phyloP scores from a whole-genome alignment of 2,888 invertebrate species.

The Achlya flavicornis region DNA sequence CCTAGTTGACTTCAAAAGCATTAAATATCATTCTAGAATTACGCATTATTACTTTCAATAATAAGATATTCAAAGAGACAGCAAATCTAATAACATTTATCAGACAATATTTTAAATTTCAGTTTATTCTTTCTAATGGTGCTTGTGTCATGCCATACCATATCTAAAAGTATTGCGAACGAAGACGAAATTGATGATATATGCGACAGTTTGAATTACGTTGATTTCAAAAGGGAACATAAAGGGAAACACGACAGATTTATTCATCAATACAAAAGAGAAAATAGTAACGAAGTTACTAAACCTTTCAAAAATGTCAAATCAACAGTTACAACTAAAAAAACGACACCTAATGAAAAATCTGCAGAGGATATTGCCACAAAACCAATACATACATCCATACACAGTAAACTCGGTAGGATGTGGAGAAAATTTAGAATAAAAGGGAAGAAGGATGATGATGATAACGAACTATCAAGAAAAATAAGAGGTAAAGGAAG shows the following conservation, averaged over 20 bases:
- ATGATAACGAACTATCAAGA: conserved; percentile 6
- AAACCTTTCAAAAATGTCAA: conserved; percentile 10
- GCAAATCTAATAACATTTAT: conserved; percentile 1
- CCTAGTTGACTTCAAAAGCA: too few species aligned
- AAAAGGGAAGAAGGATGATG: conserved; percentile 25
- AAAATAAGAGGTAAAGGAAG: not conserved
- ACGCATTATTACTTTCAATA: not conserved
- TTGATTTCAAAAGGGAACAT: conserved; percentile 28
- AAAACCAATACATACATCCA: conserved; percentile 21
- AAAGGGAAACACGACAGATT: conserved; percentile 32
- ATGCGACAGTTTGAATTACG: conserved; percentile 39
- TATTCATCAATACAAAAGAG: conserved; percentile 28
- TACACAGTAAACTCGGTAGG: conserved; percentile 22
- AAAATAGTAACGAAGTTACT: conserved; percentile 19
- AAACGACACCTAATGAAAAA: conserved; percentile 14
- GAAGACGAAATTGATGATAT: conserved; percentile 41
- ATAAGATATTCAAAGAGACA: too few species aligned
- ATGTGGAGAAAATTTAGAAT: conserved; percentile 41
- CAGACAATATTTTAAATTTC: conserved; percentile 34
- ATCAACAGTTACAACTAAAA: conserved; percentile 8
- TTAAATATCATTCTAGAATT: not conserved
- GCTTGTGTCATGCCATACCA: conserved; percentile 60
- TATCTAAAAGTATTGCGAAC: conserved; percentile 64
- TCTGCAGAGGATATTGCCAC: not conserved
- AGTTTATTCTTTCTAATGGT: conserved; percentile 75